Percentiles rank a stretch among this genome's conserved stretches.
phyloP scores from a whole-genome alignment of 1,140 invertebrate species.

The Cecropterus lyciades region DNA sequence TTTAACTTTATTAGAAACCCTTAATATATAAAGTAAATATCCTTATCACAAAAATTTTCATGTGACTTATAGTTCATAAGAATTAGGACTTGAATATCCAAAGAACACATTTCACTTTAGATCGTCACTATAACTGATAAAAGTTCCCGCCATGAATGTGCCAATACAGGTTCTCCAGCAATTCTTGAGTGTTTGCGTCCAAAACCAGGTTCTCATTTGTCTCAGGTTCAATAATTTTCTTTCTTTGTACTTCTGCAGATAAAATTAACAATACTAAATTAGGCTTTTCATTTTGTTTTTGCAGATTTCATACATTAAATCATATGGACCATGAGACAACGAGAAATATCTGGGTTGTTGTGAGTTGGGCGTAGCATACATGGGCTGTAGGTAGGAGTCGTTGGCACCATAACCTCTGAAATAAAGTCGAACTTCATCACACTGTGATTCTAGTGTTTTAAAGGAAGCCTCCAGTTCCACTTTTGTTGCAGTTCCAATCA shows the following conservation, averaged over 20 bases:
- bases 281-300: constrained; percentile 51
- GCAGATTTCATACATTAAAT: constrained; percentile 71
- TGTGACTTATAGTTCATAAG: constrained; percentile 47
- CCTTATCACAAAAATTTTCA: constrained; percentile 42
- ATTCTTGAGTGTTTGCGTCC: constrained; percentile 64
- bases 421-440: constrained; percentile 81
- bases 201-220: constrained; percentile 68
- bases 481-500: constrained; percentile 74
- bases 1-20: constrained; percentile 65
- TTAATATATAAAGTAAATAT: constrained; percentile 48
- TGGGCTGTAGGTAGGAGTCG: constrained; percentile 72
- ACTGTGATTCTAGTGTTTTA: constrained; percentile 56
- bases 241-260: constrained; percentile 82
- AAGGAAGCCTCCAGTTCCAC: constrained; percentile 57
- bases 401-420: constrained; percentile 82
- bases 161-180: constrained; percentile 79
- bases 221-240: constrained; percentile 76
- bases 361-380: constrained; percentile 82
- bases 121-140: constrained; percentile 71
- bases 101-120: constrained; percentile 45
- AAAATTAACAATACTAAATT: constrained; percentile 76
- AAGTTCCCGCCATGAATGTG: constrained; percentile 83
- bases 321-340: constrained; percentile 85
- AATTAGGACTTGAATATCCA: constrained; percentile 57
- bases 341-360: constrained; percentile 85